These are phyloP conservation scores for Montipora efflorescens DNA, from an alignment of 64 coral and sea anemone genomes.

Conservation along the genomic window DNA sequence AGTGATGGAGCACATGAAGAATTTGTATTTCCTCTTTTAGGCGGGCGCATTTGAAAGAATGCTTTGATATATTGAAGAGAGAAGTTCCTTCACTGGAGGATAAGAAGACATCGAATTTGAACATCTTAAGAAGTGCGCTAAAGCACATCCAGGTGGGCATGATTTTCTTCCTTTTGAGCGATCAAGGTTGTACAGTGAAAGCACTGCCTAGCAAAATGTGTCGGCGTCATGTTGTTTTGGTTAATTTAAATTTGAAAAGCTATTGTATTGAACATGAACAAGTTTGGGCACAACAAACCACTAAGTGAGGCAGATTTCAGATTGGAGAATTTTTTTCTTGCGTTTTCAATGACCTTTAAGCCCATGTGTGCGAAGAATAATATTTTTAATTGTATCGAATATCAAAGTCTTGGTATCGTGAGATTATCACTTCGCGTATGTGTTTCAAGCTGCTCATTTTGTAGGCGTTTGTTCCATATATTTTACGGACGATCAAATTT, in stretches of 20 bases:
- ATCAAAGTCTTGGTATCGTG: background rate
- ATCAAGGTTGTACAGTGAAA: background rate
- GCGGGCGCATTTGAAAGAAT: slow-evolving; percentile 95
- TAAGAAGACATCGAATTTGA: slow-evolving; percentile 97
- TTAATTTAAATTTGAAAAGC: slow-evolving; percentile 54
- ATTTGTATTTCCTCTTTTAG: slow-evolving; percentile 71
- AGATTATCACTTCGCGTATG: background rate
- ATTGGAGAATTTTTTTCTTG: background rate
- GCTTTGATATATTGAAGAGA: slow-evolving; percentile 92
- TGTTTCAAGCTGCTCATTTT: background rate
- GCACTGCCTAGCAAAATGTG: background rate
- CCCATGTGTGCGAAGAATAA: background rate
- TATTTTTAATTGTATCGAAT: background rate
- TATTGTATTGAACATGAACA: slow-evolving; percentile 33
- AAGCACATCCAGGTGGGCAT: slow-evolving; percentile 92
- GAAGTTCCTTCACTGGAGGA: slow-evolving; percentile 97
- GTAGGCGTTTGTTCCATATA: background rate
- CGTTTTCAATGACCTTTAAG: background rate
- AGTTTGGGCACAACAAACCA: slow-evolving; percentile 19
- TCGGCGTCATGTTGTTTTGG: background rate
- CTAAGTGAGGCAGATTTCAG: background rate
- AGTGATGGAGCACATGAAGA: background rate
- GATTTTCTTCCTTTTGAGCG: background rate
- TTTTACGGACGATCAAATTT: background rate
- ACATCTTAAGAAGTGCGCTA: slow-evolving; percentile 94